A percentile compares a stretch with the other conserved stretches of the same genome.
Evolutionary conservation across 1,140 invertebrate species (phyloP).

Genomic region (Hypothenemus hampei): DNA sequence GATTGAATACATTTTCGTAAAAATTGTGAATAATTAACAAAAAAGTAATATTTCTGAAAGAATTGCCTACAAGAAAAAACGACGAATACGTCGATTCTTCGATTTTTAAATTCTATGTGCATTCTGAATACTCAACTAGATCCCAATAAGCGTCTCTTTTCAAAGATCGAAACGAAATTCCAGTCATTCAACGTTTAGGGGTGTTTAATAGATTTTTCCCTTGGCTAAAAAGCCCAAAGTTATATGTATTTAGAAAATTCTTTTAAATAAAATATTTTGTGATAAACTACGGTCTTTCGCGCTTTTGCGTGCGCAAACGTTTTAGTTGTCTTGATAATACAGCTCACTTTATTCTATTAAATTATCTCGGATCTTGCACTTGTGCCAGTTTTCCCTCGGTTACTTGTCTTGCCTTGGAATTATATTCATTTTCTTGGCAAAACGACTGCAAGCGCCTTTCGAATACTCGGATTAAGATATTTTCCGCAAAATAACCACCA

Average conservation of each 20-base stretch:
- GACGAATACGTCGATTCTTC: too few species aligned
- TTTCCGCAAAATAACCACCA: conserved; percentile 13
- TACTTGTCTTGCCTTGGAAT: conserved; percentile 11
- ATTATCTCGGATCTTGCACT: conserved; percentile 22
- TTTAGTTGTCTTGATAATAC: conserved; percentile 13
- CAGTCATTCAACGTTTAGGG: not conserved
- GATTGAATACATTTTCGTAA: too few species aligned
- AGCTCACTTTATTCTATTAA: conserved; percentile 21
- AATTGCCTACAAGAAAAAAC: too few species aligned
- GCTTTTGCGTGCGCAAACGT: conserved; percentile 11
- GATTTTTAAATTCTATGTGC: not conserved
- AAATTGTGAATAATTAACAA: too few species aligned
- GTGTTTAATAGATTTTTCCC: too few species aligned
- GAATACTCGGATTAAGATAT: conserved; percentile 12
- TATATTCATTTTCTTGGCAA: conserved; percentile 13
- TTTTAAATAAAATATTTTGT: not conserved
- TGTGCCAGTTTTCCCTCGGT: conserved; percentile 17
- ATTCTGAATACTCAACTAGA: not conserved
- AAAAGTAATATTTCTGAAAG: too few species aligned
- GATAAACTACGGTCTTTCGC: too few species aligned
- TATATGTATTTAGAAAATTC: too few species aligned
- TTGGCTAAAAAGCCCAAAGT: too few species aligned
- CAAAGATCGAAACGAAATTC: not conserved
- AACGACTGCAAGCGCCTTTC: conserved; percentile 12
- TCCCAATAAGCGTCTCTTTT: not conserved